Percentiles rank a stretch among this genome's conserved stretches.
These are phyloP conservation scores for Antechinus flavipes DNA, from an alignment of 2,113 vertebrate species.

Conservation along the genomic window DNA sequence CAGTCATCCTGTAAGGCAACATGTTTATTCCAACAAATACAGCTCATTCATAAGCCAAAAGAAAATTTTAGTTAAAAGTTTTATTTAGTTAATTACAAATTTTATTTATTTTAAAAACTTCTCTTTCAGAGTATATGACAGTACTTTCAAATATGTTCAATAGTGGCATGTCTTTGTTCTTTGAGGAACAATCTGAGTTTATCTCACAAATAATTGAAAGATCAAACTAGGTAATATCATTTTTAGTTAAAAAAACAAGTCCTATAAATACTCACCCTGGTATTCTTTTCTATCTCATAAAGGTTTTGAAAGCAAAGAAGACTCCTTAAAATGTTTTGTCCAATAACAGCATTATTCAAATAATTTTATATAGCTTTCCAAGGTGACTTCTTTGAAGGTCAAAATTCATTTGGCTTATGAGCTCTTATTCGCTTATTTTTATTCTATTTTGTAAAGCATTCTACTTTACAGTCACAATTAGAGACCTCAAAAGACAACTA, in stretches of 20 bases:
- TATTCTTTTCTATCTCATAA: not conserved
- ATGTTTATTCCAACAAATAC: not conserved
- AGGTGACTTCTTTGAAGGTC: not conserved
- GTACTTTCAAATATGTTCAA: not conserved
- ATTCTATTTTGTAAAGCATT: not conserved
- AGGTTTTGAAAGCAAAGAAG: not conserved
- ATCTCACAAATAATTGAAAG: not conserved
- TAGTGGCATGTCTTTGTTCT: not conserved
- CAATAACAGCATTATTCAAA: conserved; percentile 4
- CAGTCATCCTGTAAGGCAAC: not conserved
- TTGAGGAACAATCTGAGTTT: not conserved
- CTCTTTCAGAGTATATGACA: not conserved
- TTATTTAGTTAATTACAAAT: not conserved
- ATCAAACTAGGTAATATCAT: not conserved
- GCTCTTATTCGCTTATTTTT: not conserved
- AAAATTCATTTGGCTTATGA: not conserved
- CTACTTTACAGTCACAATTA: not conserved
- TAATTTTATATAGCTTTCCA: not conserved
- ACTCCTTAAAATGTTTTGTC: not conserved
- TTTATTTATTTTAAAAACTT: not conserved
- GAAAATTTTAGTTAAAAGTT: not conserved
- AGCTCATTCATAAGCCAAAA: not conserved
- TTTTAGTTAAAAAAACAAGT: not conserved
- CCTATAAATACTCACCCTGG: not conserved
- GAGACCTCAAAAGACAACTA: not conserved